Evolutionary conservation across 2,797 vertebrate species (phyloP).

Genomic region (Melanotaenia boesemani): DNA sequence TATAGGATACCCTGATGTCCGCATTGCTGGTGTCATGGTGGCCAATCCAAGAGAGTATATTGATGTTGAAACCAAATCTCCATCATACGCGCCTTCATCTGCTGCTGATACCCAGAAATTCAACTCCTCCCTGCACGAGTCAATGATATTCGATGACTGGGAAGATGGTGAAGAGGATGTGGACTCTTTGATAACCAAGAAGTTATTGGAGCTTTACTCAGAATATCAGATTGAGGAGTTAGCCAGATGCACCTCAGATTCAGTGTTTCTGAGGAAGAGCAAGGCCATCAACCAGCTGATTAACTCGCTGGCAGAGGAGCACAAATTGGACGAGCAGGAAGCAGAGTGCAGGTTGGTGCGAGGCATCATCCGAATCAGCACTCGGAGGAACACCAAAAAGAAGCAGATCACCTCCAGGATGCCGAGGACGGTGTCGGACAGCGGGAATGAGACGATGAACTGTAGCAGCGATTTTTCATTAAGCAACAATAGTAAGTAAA

Average conservation of each 20-base stretch:
- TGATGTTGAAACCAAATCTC: constrained; percentile 24
- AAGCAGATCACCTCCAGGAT: constrained; percentile 37
- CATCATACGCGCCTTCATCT: constrained; percentile 29
- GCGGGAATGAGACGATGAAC: constrained; percentile 93
- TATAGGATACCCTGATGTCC: constrained; percentile 74
- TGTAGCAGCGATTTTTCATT: constrained; percentile 81
- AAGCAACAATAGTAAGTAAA: constrained; percentile 89
- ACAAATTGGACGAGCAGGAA: constrained; percentile 94
- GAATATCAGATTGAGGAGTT: constrained; percentile 97
- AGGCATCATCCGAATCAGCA: constrained; percentile 97
- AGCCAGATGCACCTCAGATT: constrained; percentile 94
- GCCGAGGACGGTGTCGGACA: constrained; percentile 86
- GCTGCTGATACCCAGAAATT: constrained; percentile 26
- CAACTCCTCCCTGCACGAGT: constrained; percentile 76
- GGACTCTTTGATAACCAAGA: constrained; percentile 92
- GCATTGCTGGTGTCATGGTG: constrained; percentile 88
- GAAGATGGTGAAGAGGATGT: constrained; percentile 89
- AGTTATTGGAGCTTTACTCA: constrained; percentile 94
- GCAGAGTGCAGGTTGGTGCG: constrained; percentile 93
- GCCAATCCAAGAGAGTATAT: constrained; percentile 84
- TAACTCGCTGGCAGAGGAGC: constrained; percentile 94
- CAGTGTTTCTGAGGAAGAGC: constrained; percentile 93
- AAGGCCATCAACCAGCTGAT: constrained; percentile 95
- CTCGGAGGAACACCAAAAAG: constrained; percentile 86
- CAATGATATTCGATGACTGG: constrained; percentile 84